A percentile compares a stretch with the other conserved stretches of the same genome.
Evolutionary conservation across 2,888 invertebrate species (phyloP).

Genomic region (Portevinia maculata): DNA sequence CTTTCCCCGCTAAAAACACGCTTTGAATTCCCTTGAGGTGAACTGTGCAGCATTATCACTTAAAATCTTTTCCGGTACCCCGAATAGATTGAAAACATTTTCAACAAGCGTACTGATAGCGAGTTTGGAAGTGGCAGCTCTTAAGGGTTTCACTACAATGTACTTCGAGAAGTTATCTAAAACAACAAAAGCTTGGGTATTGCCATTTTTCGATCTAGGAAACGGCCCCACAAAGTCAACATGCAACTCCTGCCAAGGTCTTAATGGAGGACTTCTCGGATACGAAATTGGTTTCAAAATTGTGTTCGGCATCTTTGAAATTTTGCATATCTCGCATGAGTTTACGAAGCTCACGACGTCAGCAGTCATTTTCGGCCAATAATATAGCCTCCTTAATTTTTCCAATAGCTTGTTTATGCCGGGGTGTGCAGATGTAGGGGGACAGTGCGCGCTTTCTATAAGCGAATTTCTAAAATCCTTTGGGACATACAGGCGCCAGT

Average conservation of each 20-base stretch:
- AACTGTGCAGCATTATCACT: neutral
- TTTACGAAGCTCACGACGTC: neutral
- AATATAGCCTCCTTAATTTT: neutral
- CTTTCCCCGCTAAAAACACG: neutral
- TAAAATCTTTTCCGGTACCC: neutral
- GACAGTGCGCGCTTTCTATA: neutral
- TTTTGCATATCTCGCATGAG: neutral
- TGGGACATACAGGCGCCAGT: neutral
- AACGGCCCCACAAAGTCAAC: neutral
- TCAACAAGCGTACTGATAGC: neutral
- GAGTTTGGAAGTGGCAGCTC: neutral
- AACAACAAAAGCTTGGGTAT: neutral
- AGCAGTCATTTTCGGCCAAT: neutral
- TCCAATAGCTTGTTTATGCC: neutral
- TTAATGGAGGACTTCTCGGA: neutral
- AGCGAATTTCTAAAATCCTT: neutral
- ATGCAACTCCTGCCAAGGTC: slow-evolving; percentile 4
- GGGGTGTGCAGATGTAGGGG: neutral
- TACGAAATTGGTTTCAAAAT: neutral
- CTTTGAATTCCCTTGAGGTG: neutral
- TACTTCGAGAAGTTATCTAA: neutral
- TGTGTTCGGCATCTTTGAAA: neutral
- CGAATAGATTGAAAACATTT: neutral
- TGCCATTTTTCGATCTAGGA: neutral
- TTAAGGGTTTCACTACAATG: neutral